Conservation (phyloP, 2,888 invertebrate species). For the Sinohyriopsis cumingii region DNA sequence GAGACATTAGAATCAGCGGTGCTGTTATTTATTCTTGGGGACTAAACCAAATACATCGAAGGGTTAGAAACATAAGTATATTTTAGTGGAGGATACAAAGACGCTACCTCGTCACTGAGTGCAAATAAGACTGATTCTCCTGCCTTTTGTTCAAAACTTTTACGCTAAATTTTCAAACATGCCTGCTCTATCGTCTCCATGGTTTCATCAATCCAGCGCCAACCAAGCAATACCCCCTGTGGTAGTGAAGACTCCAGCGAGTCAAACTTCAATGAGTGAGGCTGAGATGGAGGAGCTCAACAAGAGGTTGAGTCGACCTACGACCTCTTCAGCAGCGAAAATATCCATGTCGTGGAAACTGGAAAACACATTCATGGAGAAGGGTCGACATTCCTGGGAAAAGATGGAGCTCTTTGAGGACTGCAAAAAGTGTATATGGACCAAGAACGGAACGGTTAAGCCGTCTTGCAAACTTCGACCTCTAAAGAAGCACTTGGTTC, state of each 20-base stretch:
- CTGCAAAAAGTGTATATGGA: conserved; percentile 63
- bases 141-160: too few relatives aligned
- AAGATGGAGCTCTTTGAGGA: conserved; percentile 63
- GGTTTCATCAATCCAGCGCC: conserved; percentile 55
- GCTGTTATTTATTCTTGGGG: too few relatives aligned
- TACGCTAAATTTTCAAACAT: conserved; percentile 19
- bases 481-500: conserved; percentile 15
- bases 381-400: conserved; percentile 57
- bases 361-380: conserved; percentile 53
- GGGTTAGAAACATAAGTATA: too few relatives aligned
- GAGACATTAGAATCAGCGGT: too few relatives aligned
- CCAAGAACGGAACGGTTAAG: conserved; percentile 42
- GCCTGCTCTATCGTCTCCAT: conserved; percentile 54
- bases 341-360: conserved; percentile 50
- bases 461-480: conserved; percentile 53
- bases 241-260: conserved; percentile 27
- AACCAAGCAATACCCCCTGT: conserved; percentile 33
- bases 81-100: too few relatives aligned
- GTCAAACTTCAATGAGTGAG: conserved; percentile 42
- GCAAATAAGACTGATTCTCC: too few relatives aligned
- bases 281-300: conserved; percentile 49
- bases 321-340: conserved; percentile 51
- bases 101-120: too few relatives aligned
- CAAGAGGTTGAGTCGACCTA: conserved; percentile 47
- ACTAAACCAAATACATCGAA: too few relatives aligned